A percentile compares a stretch with the other conserved stretches of the same genome.
These are phyloP conservation scores for Herminia tarsipennalis DNA, from an alignment of 2,888 invertebrate genomes.

Conservation along the genomic window DNA sequence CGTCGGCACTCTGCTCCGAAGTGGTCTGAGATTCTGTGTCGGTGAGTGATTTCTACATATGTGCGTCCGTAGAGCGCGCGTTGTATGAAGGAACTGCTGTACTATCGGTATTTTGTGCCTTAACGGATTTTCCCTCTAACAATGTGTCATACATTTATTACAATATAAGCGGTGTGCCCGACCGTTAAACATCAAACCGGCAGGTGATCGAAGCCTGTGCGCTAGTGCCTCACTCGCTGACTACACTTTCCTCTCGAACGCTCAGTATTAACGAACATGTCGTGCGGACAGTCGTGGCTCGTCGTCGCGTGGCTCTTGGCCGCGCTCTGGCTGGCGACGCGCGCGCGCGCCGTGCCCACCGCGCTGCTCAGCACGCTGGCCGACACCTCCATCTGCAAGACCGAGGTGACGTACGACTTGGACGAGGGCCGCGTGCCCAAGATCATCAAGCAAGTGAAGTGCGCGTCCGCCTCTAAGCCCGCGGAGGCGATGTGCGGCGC, in stretches of 20 bases:
- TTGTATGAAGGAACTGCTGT: too few relatives aligned
- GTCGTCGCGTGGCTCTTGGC: conserved; percentile 14
- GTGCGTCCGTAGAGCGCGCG: too few relatives aligned
- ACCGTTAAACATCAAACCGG: conserved; percentile 2
- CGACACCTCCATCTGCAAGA: conserved; percentile 31
- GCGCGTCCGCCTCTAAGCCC: conserved; percentile 54
- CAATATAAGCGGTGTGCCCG: conserved; percentile 3
- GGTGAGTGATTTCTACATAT: too few relatives aligned
- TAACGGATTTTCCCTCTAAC: too few relatives aligned
- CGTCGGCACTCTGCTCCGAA: too few relatives aligned
- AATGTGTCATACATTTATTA: too few relatives aligned
- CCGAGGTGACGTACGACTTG: conserved; percentile 46
- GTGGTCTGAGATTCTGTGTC: too few relatives aligned
- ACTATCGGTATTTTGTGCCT: too few relatives aligned
- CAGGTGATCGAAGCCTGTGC: conserved; percentile 1
- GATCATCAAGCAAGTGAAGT: conserved; percentile 59
- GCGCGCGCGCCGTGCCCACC: conserved; percentile 9
- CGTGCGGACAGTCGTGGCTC: neutral
- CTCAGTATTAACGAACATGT: neutral
- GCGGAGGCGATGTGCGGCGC: conserved; percentile 26
- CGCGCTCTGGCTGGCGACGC: conserved; percentile 5
- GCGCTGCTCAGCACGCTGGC: conserved; percentile 10
- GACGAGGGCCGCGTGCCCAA: conserved; percentile 54
- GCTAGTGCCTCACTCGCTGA: neutral
- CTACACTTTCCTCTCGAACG: neutral